Percentiles rank a stretch among this genome's conserved stretches.
These are phyloP conservation scores for Aphodius granarius DNA, from an alignment of 2,888 invertebrate genomes.

Conservation along the genomic window DNA sequence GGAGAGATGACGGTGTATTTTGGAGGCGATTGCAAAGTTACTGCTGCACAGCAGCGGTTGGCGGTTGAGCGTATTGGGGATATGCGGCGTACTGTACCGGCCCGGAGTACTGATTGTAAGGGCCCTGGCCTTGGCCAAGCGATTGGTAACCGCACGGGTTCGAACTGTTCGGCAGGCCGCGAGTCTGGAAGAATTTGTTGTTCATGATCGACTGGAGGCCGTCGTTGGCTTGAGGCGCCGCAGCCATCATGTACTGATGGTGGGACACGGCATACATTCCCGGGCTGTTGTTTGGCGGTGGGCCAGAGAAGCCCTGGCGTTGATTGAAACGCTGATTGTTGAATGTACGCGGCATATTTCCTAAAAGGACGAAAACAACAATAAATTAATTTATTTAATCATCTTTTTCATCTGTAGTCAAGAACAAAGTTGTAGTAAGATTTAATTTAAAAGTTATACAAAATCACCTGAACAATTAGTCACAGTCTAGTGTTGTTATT, in stretches of 20 bases:
- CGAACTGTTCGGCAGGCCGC: constrained; percentile 58
- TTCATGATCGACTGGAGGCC: constrained; percentile 62
- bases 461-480: too few species aligned
- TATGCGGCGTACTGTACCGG: constrained; percentile 64
- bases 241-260: constrained; percentile 56
- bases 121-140: constrained; percentile 54
- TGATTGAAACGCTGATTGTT: constrained; percentile 36
- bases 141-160: constrained; percentile 64
- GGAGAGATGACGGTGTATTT: constrained; percentile 21
- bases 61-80: constrained; percentile 65
- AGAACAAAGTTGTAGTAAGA: too few species aligned
- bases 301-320: constrained; percentile 45
- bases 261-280: constrained; percentile 50
- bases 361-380: constrained; percentile 19
- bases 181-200: constrained; percentile 76
- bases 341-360: constrained; percentile 32
- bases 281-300: constrained; percentile 44
- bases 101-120: constrained; percentile 69
- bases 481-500: not conserved
- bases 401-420: too few species aligned
- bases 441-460: too few species aligned
- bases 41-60: constrained; percentile 71
- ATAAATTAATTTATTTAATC: not conserved
- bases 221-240: constrained; percentile 41
- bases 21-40: constrained; percentile 53